phyloP scores from a whole-genome alignment of 2,888 invertebrate genomes.

The Adelphocoris suturalis region DNA sequence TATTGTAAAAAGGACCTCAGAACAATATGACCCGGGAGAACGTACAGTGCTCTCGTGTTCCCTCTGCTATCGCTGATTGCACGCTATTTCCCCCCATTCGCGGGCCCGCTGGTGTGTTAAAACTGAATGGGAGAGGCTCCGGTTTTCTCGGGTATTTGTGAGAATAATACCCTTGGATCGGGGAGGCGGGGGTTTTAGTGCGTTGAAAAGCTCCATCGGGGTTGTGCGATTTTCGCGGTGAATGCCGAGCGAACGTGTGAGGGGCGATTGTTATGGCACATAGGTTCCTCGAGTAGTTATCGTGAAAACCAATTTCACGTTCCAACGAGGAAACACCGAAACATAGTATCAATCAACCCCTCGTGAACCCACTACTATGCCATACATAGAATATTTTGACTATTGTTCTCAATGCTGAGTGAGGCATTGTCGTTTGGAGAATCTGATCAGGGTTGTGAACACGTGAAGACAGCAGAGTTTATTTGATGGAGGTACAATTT shows the following conservation, averaged over 20 bases:
- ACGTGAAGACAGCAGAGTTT: no score
- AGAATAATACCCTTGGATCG: neutral
- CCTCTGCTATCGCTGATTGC: neutral
- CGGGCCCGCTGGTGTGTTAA: neutral
- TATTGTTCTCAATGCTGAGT: no score
- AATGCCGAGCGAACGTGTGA: neutral
- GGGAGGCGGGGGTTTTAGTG: neutral
- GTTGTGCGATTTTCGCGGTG: neutral
- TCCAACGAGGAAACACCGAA: neutral
- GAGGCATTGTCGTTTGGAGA: no score
- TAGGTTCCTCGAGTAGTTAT: conserved; percentile 2
- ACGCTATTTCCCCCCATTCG: neutral
- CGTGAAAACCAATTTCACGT: conserved; percentile 7
- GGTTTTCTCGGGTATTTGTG: neutral
- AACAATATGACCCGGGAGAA: neutral
- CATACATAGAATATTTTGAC: no score
- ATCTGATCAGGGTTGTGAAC: no score
- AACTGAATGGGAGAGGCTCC: neutral
- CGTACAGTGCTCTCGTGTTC: neutral
- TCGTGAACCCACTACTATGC: no score
- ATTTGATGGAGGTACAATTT: no score
- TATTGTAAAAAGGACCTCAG: conserved; percentile 4
- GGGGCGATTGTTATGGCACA: neutral
- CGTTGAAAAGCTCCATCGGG: neutral
- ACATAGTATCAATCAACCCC: neutral